phyloP scores from a whole-genome alignment of 2,888 invertebrate genomes.

The Axea sp. region DNA sequence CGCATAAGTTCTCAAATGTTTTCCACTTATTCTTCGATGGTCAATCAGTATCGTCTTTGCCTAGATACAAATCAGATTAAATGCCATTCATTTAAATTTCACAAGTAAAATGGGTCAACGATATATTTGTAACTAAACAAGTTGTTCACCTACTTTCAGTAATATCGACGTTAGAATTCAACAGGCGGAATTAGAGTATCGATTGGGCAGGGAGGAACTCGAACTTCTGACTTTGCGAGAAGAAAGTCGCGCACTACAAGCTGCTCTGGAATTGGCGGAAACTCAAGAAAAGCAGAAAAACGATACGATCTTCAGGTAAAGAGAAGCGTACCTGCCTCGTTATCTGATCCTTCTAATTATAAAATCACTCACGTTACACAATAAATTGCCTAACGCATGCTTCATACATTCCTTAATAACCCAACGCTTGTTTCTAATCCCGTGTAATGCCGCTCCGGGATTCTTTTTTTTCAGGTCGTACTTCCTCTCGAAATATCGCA shows the following conservation, averaged over 20 bases:
- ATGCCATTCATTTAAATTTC: too few species aligned
- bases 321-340: neutral
- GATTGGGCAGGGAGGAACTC: constrained; percentile 92
- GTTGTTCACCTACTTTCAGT: too few species aligned
- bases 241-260: constrained; percentile 88
- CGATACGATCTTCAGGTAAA: constrained; percentile 83
- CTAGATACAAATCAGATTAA: too few species aligned
- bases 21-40: too few species aligned
- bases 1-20: too few species aligned
- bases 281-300: constrained; percentile 80
- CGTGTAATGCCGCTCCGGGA: neutral
- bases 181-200: constrained; percentile 94
- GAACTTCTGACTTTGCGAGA: constrained; percentile 91
- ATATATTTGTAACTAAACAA: too few species aligned
- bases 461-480: too few species aligned
- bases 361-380: constrained; percentile 33
- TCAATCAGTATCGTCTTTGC: too few species aligned
- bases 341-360: constrained; percentile 32
- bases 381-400: constrained; percentile 31
- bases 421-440: neutral
- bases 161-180: constrained; percentile 83
- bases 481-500: too few species aligned
- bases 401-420: constrained; percentile 17
- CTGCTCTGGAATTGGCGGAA: constrained; percentile 85
- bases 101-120: too few species aligned